phyloP scores from a whole-genome alignment of 2,113 vertebrate genomes.

The Siniperca knerii region DNA sequence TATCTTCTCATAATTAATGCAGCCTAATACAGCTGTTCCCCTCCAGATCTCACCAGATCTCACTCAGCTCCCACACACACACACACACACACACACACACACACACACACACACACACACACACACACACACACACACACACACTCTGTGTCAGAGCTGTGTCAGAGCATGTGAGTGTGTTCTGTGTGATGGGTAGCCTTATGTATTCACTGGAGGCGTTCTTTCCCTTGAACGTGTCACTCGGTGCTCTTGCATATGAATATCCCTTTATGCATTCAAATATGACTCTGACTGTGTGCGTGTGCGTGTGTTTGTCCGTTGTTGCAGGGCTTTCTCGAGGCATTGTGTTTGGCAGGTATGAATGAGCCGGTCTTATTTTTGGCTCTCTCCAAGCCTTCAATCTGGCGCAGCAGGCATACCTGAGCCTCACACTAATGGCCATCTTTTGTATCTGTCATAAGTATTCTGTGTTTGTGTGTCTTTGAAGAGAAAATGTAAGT shows the following conservation, averaged over 20 bases:
- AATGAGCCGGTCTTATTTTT: constrained; percentile 66
- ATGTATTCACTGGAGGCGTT: constrained; percentile 44
- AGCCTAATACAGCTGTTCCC: constrained; percentile 70
- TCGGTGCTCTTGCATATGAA: constrained; percentile 39
- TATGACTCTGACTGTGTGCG: constrained; percentile 7
- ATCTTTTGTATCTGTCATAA: constrained; percentile 77
- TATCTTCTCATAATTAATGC: constrained; percentile 75
- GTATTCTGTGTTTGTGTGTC: constrained; percentile 47
- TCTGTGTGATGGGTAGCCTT: constrained; percentile 35
- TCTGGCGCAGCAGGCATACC: constrained; percentile 53
- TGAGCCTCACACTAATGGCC: constrained; percentile 69
- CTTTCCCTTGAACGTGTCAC: constrained; percentile 35
- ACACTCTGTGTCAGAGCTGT: background rate
- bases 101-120: background rate
- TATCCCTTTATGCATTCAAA: constrained; percentile 32
- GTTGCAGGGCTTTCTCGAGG: constrained; percentile 41
- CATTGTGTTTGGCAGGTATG: constrained; percentile 68
- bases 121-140: background rate
- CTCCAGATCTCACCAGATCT: constrained; percentile 61
- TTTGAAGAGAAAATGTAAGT: constrained; percentile 44
- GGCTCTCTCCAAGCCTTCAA: constrained; percentile 62
- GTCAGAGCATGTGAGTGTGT: constrained; percentile 17
- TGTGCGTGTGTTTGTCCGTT: background rate
- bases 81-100: background rate
- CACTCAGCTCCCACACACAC: constrained; percentile 3